phyloP scores from a whole-genome alignment of 2,888 invertebrate genomes.

The Pseudococcus longispinus region DNA sequence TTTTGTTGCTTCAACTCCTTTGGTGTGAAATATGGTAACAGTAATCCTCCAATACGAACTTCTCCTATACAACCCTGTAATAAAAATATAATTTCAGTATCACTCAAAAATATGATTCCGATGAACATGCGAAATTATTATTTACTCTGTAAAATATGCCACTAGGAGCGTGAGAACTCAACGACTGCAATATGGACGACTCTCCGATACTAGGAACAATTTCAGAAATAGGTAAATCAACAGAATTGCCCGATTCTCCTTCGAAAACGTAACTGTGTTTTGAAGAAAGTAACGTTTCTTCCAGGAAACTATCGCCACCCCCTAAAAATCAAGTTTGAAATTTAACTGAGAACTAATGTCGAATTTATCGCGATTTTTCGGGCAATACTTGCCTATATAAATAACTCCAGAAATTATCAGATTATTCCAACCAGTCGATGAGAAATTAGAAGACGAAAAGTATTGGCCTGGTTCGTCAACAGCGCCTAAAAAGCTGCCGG shows the following conservation, averaged over 20 bases:
- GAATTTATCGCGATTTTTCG: not conserved
- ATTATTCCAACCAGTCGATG: slow-evolving; percentile 60
- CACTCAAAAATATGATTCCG: not conserved
- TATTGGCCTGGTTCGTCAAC: slow-evolving; percentile 58
- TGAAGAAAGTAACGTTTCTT: slow-evolving; percentile 49
- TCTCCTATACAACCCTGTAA: slow-evolving; percentile 85
- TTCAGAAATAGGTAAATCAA: slow-evolving; percentile 55
- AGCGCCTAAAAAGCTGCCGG: slow-evolving; percentile 59
- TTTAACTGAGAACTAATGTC: not conserved
- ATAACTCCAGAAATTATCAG: slow-evolving; percentile 59
- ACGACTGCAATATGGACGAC: not conserved
- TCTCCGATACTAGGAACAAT: slow-evolving; percentile 23
- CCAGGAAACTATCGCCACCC: slow-evolving; percentile 48
- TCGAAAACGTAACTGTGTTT: slow-evolving; percentile 54
- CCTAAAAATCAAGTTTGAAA: slow-evolving; percentile 21
- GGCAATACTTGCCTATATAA: slow-evolving; percentile 52
- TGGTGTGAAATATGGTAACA: slow-evolving; percentile 85
- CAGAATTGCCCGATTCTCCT: slow-evolving; percentile 57
- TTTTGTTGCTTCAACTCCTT: slow-evolving; percentile 72
- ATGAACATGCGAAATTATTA: not conserved
- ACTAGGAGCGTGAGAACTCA: slow-evolving; percentile 16
- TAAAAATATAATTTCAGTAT: not conserved
- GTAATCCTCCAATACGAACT: slow-evolving; percentile 80
- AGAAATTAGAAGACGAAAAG: slow-evolving; percentile 60
- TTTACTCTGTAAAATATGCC: slow-evolving; percentile 45